A percentile compares a stretch with the other conserved stretches of the same genome.
These are phyloP conservation scores for Apodemus speciosus DNA, from an alignment of 2,113 vertebrate genomes.

Conservation along the genomic window DNA sequence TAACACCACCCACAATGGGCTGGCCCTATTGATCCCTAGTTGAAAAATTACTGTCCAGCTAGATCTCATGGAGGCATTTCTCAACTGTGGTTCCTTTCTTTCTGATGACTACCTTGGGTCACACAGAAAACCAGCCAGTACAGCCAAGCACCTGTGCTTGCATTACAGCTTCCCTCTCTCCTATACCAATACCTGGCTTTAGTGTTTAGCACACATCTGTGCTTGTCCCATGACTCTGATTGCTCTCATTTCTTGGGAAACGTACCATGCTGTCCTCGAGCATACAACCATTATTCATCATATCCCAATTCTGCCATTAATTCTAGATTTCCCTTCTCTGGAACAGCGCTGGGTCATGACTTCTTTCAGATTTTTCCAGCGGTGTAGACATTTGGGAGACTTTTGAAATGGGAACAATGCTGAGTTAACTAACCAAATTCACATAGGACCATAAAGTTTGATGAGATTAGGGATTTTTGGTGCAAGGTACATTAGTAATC, in stretches of 20 bases:
- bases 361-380: background rate
- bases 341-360: too few relatives aligned
- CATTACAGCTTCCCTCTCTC: too few relatives aligned
- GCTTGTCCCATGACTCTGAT: background rate
- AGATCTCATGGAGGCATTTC: too few relatives aligned
- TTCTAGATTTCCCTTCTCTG: background rate
- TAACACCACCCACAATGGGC: too few relatives aligned
- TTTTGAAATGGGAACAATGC: background rate
- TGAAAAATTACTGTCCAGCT: too few relatives aligned
- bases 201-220: background rate
- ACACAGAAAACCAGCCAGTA: too few relatives aligned
- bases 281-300: background rate
- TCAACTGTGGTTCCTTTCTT: too few relatives aligned
- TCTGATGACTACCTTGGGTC: too few relatives aligned
- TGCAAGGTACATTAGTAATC: background rate
- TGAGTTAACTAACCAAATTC: background rate
- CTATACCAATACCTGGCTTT: background rate
- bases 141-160: background rate
- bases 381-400: background rate
- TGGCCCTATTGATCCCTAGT: too few relatives aligned
- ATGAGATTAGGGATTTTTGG: background rate
- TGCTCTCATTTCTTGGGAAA: background rate
- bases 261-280: background rate
- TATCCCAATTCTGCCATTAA: background rate
- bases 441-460: background rate